Evolutionary conservation across 2,113 vertebrate genomes (phyloP).

Genomic region (Romanogobio albipinnatus): DNA sequence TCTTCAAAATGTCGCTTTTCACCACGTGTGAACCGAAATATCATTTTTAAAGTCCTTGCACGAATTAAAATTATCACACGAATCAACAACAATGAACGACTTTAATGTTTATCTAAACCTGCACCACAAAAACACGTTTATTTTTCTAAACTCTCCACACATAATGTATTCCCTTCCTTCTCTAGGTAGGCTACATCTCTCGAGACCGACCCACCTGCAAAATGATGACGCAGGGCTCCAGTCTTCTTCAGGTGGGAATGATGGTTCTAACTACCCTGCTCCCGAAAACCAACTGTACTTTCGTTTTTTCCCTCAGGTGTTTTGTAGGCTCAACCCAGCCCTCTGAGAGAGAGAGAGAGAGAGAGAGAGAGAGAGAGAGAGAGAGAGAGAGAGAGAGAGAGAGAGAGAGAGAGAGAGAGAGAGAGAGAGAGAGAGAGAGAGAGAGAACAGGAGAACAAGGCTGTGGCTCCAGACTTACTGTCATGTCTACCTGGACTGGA

Average conservation of each 20-base stretch:
- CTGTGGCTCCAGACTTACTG: background rate
- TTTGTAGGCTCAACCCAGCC: constrained; percentile 2
- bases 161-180: background rate
- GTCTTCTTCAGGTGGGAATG: background rate
- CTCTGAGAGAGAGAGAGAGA: background rate
- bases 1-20: constrained; percentile 36
- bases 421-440: too few relatives aligned
- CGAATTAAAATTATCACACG: background rate
- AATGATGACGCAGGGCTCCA: background rate
- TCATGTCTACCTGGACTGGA: background rate
- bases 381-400: too few relatives aligned
- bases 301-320: background rate
- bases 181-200: background rate
- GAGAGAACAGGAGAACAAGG: background rate
- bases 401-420: too few relatives aligned
- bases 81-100: background rate
- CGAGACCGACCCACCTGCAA: background rate
- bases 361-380: background rate
- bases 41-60: background rate
- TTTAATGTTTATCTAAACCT: background rate
- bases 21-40: background rate
- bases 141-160: background rate
- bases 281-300: background rate
- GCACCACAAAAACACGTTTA: background rate
- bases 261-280: background rate